Evolutionary conservation across 2,888 invertebrate genomes (phyloP).

Genomic region (Metopia argyrocephala): DNA sequence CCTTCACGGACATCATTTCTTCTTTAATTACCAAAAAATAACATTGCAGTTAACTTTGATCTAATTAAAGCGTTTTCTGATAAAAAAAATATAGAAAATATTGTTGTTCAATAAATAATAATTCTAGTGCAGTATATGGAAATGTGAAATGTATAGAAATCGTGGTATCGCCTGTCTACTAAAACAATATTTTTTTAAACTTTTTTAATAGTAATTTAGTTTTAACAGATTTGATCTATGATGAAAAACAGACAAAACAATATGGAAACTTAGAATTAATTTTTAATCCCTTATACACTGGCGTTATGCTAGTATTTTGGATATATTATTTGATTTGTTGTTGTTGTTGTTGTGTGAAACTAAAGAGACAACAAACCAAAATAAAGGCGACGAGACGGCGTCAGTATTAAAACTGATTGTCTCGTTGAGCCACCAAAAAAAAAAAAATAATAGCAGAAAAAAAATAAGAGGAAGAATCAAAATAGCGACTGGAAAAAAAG

Average conservation of each 20-base stretch:
- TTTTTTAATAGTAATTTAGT: neutral
- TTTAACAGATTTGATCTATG: neutral
- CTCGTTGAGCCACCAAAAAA: slow-evolving; percentile 58
- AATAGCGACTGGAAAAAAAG: slow-evolving; percentile 40
- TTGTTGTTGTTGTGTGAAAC: slow-evolving; percentile 24
- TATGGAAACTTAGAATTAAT: neutral
- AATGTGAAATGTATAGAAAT: too few species aligned
- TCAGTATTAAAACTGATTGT: slow-evolving; percentile 64
- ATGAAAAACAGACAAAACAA: neutral
- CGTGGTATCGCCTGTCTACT: too few species aligned
- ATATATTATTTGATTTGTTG: neutral
- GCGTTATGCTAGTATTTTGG: neutral
- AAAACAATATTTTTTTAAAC: too few species aligned
- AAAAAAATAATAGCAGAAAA: neutral
- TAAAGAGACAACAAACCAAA: slow-evolving; percentile 57
- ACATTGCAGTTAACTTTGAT: too few species aligned
- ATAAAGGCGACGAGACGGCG: slow-evolving; percentile 64
- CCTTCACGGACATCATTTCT: too few species aligned
- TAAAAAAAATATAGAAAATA: too few species aligned
- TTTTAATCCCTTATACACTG: neutral
- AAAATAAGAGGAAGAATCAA: neutral
- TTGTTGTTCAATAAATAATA: too few species aligned
- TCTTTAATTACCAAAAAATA: too few species aligned
- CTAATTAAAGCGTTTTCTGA: too few species aligned
- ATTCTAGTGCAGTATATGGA: too few species aligned